These are phyloP conservation scores for Ichneumon xanthorius DNA, from an alignment of 2,888 invertebrate genomes.

Conservation along the genomic window DNA sequence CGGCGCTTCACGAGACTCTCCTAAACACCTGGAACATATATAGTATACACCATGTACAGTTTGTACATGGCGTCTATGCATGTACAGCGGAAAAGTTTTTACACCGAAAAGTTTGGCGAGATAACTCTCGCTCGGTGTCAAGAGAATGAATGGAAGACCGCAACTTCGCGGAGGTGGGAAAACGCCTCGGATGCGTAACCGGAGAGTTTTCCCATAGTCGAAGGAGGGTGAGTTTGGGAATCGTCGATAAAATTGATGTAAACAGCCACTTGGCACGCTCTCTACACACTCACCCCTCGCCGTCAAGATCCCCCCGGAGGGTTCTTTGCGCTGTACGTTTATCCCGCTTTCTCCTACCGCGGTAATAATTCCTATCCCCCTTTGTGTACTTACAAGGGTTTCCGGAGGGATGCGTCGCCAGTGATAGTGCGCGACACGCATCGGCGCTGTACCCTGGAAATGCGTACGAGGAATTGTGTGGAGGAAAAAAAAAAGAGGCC, in stretches of 20 bases:
- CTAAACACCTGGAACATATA: constrained; percentile 7
- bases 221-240: constrained; percentile 69
- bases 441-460: neutral
- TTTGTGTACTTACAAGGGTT: constrained; percentile 35
- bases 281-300: constrained; percentile 68
- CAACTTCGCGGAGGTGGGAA: neutral
- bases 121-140: constrained; percentile 4
- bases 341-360: constrained; percentile 30
- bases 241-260: constrained; percentile 83
- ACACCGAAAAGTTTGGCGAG: constrained; percentile 34
- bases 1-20: constrained; percentile 1
- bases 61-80: neutral
- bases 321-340: constrained; percentile 70
- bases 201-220: constrained; percentile 11
- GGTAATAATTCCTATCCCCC: constrained; percentile 22
- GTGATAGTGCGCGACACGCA: constrained; percentile 11
- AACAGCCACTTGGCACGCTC: constrained; percentile 82
- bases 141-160: constrained; percentile 10
- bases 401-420: constrained; percentile 28
- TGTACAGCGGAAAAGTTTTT: constrained; percentile 34
- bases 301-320: constrained; percentile 74
- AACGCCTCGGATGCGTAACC: constrained; percentile 10
- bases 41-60: too few relatives aligned
- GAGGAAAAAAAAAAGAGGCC: neutral
- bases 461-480: neutral